phyloP scores from a whole-genome alignment of 2,797 vertebrate genomes.

The Masticophis lateralis region DNA sequence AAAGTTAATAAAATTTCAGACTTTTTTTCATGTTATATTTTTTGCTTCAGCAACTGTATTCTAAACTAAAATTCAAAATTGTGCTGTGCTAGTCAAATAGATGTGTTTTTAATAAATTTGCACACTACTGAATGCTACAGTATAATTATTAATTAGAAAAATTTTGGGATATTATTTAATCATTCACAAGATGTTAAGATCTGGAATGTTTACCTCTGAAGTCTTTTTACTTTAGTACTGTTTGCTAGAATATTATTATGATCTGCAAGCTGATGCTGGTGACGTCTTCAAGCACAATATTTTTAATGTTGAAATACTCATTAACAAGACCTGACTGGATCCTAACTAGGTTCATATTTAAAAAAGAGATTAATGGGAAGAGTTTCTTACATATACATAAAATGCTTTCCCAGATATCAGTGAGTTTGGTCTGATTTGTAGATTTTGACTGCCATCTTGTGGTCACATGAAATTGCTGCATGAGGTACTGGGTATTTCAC shows the following conservation, averaged over 20 bases:
- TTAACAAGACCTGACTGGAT: background rate
- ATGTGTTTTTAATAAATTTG: conserved; percentile 52
- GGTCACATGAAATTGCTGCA: background rate
- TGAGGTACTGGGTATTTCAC: background rate
- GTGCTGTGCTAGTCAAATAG: background rate
- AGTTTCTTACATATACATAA: background rate
- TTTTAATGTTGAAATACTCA: background rate
- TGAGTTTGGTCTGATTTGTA: background rate
- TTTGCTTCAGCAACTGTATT: background rate
- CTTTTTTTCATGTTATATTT: background rate
- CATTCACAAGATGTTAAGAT: background rate
- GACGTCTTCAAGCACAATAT: background rate
- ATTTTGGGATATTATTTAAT: background rate
- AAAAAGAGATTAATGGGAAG: background rate
- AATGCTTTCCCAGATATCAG: background rate
- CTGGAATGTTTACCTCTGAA: background rate
- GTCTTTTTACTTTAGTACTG: background rate
- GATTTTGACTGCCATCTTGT: background rate
- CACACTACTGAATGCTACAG: conserved; percentile 9
- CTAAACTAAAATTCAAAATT: conserved; percentile 5
- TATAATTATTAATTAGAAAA: background rate
- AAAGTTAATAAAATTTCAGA: background rate
- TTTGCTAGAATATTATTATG: background rate
- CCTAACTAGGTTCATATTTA: background rate
- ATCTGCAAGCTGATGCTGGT: background rate